phyloP scores from a whole-genome alignment of 1,140 invertebrate genomes.

The Apis dorsata region DNA sequence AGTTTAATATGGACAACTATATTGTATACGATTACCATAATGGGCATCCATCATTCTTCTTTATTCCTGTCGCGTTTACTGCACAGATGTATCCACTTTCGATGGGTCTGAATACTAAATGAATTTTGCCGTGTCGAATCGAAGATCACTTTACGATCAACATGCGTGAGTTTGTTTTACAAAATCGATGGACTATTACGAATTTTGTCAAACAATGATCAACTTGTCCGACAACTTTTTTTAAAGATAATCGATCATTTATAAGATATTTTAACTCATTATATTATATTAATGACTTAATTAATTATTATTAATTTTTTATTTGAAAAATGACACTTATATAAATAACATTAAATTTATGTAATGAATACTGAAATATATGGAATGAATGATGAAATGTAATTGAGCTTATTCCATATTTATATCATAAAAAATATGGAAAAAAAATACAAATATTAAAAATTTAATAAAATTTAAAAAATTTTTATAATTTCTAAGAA shows the following conservation, averaged over 20 bases:
- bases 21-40: neutral
- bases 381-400: too few species aligned
- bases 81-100: constrained; percentile 66
- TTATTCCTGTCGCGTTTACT: constrained; percentile 53
- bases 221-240: neutral
- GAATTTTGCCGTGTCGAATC: constrained; percentile 38
- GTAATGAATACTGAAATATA: too few species aligned
- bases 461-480: too few species aligned
- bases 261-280: neutral
- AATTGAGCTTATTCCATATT: too few species aligned
- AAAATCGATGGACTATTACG: neutral
- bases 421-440: too few species aligned
- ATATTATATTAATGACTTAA: too few species aligned
- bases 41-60: neutral
- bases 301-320: too few species aligned
- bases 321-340: too few species aligned
- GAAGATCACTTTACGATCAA: constrained; percentile 13
- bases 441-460: too few species aligned
- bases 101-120: constrained; percentile 64
- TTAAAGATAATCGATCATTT: neutral
- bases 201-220: neutral
- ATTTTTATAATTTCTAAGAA: too few species aligned
- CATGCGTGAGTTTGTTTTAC: constrained; percentile 7
- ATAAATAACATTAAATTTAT: too few species aligned
- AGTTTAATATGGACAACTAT: neutral